phyloP scores from a whole-genome alignment of 2,797 vertebrate species.

The Labeo calbasu region DNA sequence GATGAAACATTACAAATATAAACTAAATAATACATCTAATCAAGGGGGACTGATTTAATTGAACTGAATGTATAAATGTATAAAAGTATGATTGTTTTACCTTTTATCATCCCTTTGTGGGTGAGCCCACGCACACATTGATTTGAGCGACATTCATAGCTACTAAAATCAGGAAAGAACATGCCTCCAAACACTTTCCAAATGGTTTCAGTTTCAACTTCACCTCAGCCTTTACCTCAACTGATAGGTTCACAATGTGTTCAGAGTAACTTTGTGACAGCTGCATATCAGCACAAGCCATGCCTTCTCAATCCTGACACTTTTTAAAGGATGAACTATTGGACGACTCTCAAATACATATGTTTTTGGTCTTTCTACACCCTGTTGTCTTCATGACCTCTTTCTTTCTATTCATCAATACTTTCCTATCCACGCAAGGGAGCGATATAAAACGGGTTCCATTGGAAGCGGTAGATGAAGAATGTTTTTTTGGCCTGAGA shows the following conservation, averaged over 20 bases:
- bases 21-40: background rate
- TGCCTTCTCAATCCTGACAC: constrained; percentile 10
- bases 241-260: constrained; percentile 18
- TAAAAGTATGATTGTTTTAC: background rate
- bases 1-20: background rate
- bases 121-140: background rate
- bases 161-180: constrained; percentile 18
- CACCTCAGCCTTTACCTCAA: constrained; percentile 16
- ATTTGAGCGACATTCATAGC: constrained; percentile 27
- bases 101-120: background rate
- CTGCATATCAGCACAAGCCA: constrained; percentile 16
- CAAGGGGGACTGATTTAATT: background rate
- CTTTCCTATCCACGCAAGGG: background rate
- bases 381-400: background rate
- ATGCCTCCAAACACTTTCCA: constrained; percentile 17
- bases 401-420: constrained; percentile 33
- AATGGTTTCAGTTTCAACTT: constrained; percentile 29
- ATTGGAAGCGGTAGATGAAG: constrained; percentile 51
- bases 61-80: background rate
- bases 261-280: constrained; percentile 7
- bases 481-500: constrained; percentile 47
- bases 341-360: constrained; percentile 7
- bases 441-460: constrained; percentile 12
- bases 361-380: constrained; percentile 36
- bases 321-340: constrained; percentile 31